Conservation (phyloP, 2,888 invertebrate genomes). For the Chesias legatella region DNA sequence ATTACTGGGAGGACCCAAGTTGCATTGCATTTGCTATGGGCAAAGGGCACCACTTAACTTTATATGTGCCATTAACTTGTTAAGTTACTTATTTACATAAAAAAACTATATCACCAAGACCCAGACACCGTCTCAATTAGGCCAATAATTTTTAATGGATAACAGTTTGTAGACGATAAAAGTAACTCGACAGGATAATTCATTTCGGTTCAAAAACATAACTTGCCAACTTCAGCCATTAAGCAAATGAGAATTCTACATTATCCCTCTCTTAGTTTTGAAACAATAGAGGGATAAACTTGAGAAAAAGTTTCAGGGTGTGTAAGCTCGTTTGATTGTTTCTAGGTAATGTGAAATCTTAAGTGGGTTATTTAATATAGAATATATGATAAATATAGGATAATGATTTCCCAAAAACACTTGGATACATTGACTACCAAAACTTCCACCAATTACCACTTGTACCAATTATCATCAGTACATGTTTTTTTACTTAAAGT, state of each 20-base stretch:
- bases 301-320: slow-evolving; percentile 10
- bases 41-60: too few species aligned
- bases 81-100: too few species aligned
- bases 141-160: neutral
- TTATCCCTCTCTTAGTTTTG: slow-evolving; percentile 22
- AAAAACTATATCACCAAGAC: too few species aligned
- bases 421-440: too few species aligned
- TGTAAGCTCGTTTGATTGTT: slow-evolving; percentile 6
- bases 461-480: too few species aligned
- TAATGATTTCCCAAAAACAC: too few species aligned
- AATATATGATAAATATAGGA: too few species aligned
- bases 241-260: slow-evolving; percentile 29
- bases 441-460: too few species aligned
- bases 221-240: slow-evolving; percentile 26
- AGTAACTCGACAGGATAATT: slow-evolving; percentile 20
- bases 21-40: too few species aligned
- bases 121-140: neutral
- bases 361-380: neutral
- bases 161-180: slow-evolving; percentile 14
- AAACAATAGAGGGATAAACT: slow-evolving; percentile 19
- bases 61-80: too few species aligned
- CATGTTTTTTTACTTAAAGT: too few species aligned
- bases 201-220: slow-evolving; percentile 28
- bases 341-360: neutral
- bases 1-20: too few species aligned